Evolutionary conservation across 2,888 invertebrate species (phyloP), one percentile per base, ranked within the genome.

Genomic region (Polydrusus pterygomalis): DNA sequence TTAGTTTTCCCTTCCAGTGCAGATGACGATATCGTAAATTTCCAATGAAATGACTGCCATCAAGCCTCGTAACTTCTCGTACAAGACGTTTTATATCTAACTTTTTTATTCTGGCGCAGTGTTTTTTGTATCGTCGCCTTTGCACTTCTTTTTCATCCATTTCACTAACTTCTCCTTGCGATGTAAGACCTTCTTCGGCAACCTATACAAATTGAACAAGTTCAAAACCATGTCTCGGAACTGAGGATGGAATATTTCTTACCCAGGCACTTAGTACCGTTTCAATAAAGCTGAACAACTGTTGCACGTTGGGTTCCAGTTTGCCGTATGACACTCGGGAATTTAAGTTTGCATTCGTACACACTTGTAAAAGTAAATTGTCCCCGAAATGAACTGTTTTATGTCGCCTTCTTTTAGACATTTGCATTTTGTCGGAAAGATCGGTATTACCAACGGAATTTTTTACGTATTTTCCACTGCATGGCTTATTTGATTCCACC

Each of bases 1-100:
- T 95, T 74, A 95, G 94, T 51, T 95, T 93, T 78, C 94, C 93
- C 84, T 95, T 94, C 93, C 95, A 95, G 88, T 96, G 96, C 83
- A 94, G 92, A 87, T 96, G 96, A 60, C 93, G 90, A 86, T 91
- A 93, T 79, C 93, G 89, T 62, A 93, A 90, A 84, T 92, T 93
- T 60, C 93, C 93, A 81, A 93, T 88, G 80, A 92, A 89, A 78
- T 91, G 89, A 7, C 92, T 91, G 30, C 93, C 93, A 69, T 91
- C 90, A 77, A 93, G 86, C 81, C 92, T 91, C n/a, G 93, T 91
- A 43, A 93, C 93, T 84, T 93, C 93, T 80, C 90, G 90, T 40
- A 92, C 93, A 78, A 94, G 90, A 40, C 93, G 90, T 67, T 92
- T 89, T 80, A 93, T 93, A 82, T 93, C 93, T 79, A 93, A 89